phyloP scores from a whole-genome alignment of 2,888 invertebrate genomes.

The Lathronympha strigana region DNA sequence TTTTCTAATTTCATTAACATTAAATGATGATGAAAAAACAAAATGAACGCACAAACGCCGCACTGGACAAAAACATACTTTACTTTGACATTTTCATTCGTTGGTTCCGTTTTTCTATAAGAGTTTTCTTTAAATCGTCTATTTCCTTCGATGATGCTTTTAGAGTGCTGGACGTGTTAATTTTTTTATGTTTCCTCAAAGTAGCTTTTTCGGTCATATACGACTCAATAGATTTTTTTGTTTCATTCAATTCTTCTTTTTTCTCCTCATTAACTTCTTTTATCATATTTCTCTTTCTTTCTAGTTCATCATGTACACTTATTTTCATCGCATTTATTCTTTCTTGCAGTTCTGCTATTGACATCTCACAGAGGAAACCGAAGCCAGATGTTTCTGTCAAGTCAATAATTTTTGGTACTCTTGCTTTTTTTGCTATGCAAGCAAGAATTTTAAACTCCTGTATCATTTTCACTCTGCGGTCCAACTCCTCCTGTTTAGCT shows the following conservation, averaged over 20 bases:
- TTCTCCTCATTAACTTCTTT: conserved; percentile 70
- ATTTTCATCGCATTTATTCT: conserved; percentile 78
- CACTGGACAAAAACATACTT: neutral
- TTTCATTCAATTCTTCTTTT: conserved; percentile 74
- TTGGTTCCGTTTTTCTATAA: conserved; percentile 77
- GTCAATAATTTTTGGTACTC: conserved; percentile 81
- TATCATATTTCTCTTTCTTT: conserved; percentile 75
- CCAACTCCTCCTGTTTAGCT: conserved; percentile 77
- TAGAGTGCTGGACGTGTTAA: conserved; percentile 50
- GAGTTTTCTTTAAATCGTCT: conserved; percentile 70
- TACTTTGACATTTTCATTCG: conserved; percentile 54
- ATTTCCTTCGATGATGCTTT: conserved; percentile 69
- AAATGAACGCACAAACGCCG: neutral
- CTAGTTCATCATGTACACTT: conserved; percentile 79
- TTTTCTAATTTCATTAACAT: neutral
- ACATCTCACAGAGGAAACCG: conserved; percentile 87
- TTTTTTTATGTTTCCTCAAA: conserved; percentile 60
- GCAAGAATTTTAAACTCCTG: conserved; percentile 80
- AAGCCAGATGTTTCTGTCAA: conserved; percentile 84
- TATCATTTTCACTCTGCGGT: conserved; percentile 75
- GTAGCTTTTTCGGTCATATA: conserved; percentile 65
- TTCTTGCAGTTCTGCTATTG: conserved; percentile 85
- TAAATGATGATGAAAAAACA: neutral
- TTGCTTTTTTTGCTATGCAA: conserved; percentile 79
- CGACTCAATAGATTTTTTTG: conserved; percentile 71